These are phyloP conservation scores for Alectoris magna DNA, from an alignment of 2,797 vertebrate genomes.

Conservation along the genomic window DNA sequence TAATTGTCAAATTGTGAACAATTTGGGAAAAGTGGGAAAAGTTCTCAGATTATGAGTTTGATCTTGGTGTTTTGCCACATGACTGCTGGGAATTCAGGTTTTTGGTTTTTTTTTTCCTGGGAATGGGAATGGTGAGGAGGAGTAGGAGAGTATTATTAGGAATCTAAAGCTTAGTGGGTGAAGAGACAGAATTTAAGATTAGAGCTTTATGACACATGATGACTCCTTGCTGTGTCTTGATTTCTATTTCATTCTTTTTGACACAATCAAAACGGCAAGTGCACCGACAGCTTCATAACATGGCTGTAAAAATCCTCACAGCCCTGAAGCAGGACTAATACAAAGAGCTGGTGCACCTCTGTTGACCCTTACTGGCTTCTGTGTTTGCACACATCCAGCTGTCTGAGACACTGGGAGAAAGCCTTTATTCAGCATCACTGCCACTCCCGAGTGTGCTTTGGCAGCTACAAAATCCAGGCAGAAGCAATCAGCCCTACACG, in stretches of 20 bases:
- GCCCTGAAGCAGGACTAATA: background rate
- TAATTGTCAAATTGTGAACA: background rate
- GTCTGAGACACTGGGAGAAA: background rate
- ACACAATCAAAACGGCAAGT: background rate
- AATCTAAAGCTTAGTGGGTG: background rate
- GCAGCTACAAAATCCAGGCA: background rate
- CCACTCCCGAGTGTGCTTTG: rapidly evolving
- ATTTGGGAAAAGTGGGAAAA: constrained; percentile 24
- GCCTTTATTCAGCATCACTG: background rate
- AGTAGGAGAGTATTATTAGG: constrained; percentile 15
- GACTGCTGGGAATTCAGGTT: constrained; percentile 35
- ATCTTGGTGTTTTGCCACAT: constrained; percentile 39
- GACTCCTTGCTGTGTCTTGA: background rate
- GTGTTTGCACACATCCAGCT: background rate
- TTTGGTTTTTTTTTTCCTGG: constrained; percentile 5
- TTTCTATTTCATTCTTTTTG: background rate
- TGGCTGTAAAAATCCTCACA: background rate
- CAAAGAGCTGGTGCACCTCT: background rate
- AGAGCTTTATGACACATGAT: background rate
- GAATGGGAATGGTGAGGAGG: background rate
- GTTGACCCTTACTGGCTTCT: background rate
- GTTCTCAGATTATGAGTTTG: constrained; percentile 43
- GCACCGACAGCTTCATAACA: background rate
- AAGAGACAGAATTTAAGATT: constrained; percentile 24
- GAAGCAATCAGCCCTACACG: background rate